These are phyloP conservation scores for Acronicta leporina DNA, from an alignment of 2,888 invertebrate genomes.

Conservation along the genomic window DNA sequence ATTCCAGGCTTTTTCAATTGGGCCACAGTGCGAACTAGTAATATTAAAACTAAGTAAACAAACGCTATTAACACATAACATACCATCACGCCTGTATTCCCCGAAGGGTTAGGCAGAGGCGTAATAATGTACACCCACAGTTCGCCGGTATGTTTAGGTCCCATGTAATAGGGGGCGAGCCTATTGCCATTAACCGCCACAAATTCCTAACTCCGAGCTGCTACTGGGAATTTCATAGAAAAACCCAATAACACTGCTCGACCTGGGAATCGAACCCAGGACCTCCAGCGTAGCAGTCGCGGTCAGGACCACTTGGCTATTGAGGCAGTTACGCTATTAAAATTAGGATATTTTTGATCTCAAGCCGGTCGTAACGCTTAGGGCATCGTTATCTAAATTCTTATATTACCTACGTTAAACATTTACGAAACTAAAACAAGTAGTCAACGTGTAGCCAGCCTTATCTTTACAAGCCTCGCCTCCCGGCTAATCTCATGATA, in stretches of 20 bases:
- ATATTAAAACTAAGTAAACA: conserved; percentile 27
- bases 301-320: no score
- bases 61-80: conserved; percentile 11
- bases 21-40: conserved; percentile 7
- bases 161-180: no score
- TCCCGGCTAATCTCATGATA: conserved; percentile 69
- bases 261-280: no score
- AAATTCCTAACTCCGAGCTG: no score
- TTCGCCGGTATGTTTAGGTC: no score
- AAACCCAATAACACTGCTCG: no score
- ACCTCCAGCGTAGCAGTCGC: no score
- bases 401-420: conserved; percentile 54
- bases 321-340: conserved; percentile 34
- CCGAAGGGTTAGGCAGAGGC: no score
- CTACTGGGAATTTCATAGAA: no score
- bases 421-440: conserved; percentile 71
- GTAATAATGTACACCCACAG: no score
- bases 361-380: conserved; percentile 32
- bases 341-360: conserved; percentile 48
- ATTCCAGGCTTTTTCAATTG: conserved; percentile 6
- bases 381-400: conserved; percentile 57
- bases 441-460: conserved; percentile 53
- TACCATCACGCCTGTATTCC: no score
- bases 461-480: conserved; percentile 70
- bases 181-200: no score